These are phyloP conservation scores for Aphelenchoides avenae DNA, from an alignment of 1,140 invertebrate species.

Conservation along the genomic window DNA sequence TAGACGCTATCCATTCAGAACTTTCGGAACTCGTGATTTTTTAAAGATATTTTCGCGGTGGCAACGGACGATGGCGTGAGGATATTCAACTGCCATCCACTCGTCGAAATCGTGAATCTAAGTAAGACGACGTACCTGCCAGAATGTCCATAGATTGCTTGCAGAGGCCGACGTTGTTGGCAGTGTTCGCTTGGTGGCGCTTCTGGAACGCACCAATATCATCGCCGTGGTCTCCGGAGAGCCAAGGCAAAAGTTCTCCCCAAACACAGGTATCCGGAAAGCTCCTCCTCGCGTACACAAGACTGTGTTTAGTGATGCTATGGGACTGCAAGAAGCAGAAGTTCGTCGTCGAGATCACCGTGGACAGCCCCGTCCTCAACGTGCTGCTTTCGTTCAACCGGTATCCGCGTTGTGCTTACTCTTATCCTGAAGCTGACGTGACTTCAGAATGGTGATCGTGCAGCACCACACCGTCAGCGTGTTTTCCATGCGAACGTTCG, in stretches of 20 bases:
- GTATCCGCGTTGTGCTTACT: not conserved
- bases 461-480: constrained; percentile 12
- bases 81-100: constrained; percentile 15
- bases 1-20: not conserved
- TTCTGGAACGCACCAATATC: constrained; percentile 18
- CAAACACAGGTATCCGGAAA: constrained; percentile 1
- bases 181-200: constrained; percentile 16
- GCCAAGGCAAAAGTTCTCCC: constrained; percentile 16
- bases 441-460: constrained; percentile 19
- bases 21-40: constrained; percentile 1
- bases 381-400: constrained; percentile 11
- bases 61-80: constrained; percentile 8
- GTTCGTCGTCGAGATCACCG: constrained; percentile 12
- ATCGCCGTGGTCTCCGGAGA: constrained; percentile 22
- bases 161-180: constrained; percentile 11
- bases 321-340: constrained; percentile 18
- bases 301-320: not conserved
- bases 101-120: constrained; percentile 20
- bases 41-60: constrained; percentile 20
- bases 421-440: not conserved
- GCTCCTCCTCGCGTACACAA: not conserved
- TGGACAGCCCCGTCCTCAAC: constrained; percentile 11
- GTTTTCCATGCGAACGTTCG: constrained; percentile 14
- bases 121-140: not conserved
- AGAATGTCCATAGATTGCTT: not conserved